Evolutionary conservation across 2,797 vertebrate species (phyloP), one percentile per base, ranked within the genome.

Genomic region (Sparus aurata): DNA sequence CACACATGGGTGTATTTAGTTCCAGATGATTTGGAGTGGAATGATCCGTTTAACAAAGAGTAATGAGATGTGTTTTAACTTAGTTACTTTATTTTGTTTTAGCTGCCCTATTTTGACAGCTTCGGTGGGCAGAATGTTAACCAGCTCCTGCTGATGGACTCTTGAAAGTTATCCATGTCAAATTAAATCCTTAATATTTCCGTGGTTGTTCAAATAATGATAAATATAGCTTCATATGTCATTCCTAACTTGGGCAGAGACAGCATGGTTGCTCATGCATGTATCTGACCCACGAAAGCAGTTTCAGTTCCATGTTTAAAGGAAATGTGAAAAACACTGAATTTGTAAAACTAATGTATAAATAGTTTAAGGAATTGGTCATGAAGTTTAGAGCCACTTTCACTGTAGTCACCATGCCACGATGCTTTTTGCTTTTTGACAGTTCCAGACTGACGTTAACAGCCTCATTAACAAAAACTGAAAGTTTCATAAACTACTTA

Each of bases 1-100:
- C 73, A 90, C 91, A 92, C 83, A 91, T 93, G 91, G 86, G 73
- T 80, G 64, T 69, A 64, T 85, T 94, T 93, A 89, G 91, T 93
- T 93, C 89, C 85, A 83, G 85, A 76, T 91, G 86, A 91, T 89
- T 83, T 84, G 73, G 43, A 79, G 83, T 68, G 63, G 83, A 91
- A 77, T 79, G 87, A 89, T 83, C 80, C 74, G 16, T 88, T 89
- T 83, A 87, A 91, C 81, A 60, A 70, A 82, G 84, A 91, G 61
- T 78, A 87, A 90, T 84, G 83, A 83, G 55, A 73, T 72, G 68
- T 67, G 75, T 82, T 77, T 87, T 63, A 62, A 46, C 71, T 64
- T 63, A 55, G 64, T 81, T 73, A 50, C 82, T 78, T 49, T 13
- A 73, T 79, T 30, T 43, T 63, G 68, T 76, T 73, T 72, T 54